A percentile compares a stretch with the other conserved stretches of the same genome.
These are phyloP conservation scores for Enteromius fasciolatus DNA, from an alignment of 2,797 vertebrate genomes.

Conservation along the genomic window DNA sequence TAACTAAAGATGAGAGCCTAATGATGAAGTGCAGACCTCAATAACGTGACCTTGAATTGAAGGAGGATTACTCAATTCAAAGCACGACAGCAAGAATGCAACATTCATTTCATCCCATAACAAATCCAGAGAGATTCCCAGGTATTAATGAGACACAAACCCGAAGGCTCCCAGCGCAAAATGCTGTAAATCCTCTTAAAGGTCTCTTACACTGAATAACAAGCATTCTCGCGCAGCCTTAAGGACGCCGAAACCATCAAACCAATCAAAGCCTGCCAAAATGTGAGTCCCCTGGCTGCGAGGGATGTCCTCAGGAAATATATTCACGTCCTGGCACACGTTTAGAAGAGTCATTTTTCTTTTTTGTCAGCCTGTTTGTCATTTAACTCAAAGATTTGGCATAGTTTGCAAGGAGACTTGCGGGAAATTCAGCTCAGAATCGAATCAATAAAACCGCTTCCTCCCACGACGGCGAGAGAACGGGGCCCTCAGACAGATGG, in stretches of 20 bases:
- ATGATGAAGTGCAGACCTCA: background rate
- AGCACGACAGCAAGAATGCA: background rate
- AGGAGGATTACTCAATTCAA: constrained; percentile 27
- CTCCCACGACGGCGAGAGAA: constrained; percentile 54
- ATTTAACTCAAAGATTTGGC: constrained; percentile 37
- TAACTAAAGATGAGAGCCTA: background rate
- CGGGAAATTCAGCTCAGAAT: constrained; percentile 8
- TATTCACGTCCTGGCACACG: background rate
- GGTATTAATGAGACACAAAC: constrained; percentile 33
- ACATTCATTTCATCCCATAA: constrained; percentile 14
- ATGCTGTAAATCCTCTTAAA: constrained; percentile 32
- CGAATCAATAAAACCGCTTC: constrained; percentile 70
- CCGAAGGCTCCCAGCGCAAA: background rate
- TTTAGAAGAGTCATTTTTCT: constrained; percentile 14
- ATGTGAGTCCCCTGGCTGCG: constrained; percentile 2
- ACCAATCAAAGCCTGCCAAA: constrained; percentile 21
- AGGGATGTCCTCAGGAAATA: constrained; percentile 18
- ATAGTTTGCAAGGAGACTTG: constrained; percentile 13
- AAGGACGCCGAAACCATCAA: constrained; percentile 14
- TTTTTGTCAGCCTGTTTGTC: constrained; percentile 2
- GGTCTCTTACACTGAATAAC: constrained; percentile 9
- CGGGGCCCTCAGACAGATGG: constrained; percentile 57
- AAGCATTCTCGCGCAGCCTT: background rate
- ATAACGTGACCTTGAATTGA: constrained; percentile 30
- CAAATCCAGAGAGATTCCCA: constrained; percentile 25